Conservation (phyloP, 1,140 invertebrate genomes). For the Drosophila miranda region DNA sequence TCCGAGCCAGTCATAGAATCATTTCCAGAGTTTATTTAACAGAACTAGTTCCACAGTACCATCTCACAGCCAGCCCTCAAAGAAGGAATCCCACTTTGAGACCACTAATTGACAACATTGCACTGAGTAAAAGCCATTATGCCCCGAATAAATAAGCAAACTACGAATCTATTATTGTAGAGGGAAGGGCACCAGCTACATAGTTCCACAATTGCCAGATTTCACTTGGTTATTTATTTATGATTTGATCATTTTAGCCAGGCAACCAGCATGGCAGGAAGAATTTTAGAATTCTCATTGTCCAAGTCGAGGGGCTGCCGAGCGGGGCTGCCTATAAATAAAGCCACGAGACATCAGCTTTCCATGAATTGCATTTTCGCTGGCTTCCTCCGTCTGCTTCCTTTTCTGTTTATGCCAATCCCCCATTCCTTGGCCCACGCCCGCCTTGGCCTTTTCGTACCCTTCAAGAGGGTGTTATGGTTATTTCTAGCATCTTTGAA, state of each 20-base stretch:
- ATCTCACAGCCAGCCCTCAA: too few relatives aligned
- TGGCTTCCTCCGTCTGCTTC: slow-evolving; percentile 29
- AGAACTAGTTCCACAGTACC: too few relatives aligned
- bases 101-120: too few relatives aligned
- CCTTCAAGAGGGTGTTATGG: background rate
- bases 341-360: slow-evolving; percentile 70
- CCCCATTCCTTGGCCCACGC: slow-evolving; percentile 4
- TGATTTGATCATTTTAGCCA: slow-evolving; percentile 20
- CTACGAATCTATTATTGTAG: background rate
- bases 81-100: too few relatives aligned
- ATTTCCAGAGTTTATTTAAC: too few relatives aligned
- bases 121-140: too few relatives aligned
- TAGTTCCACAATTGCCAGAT: slow-evolving; percentile 1
- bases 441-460: background rate
- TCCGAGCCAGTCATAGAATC: too few relatives aligned
- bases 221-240: slow-evolving; percentile 19
- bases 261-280: slow-evolving; percentile 29
- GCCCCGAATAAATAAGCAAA: background rate
- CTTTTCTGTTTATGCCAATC: slow-evolving; percentile 10
- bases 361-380: slow-evolving; percentile 75
- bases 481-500: too few relatives aligned
- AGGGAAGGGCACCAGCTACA: background rate
- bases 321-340: slow-evolving; percentile 38
- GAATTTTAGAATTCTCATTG: slow-evolving; percentile 63
- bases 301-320: slow-evolving; percentile 20